Conservation (phyloP, 1,140 invertebrate species). For the Drosophila insularis region DNA sequence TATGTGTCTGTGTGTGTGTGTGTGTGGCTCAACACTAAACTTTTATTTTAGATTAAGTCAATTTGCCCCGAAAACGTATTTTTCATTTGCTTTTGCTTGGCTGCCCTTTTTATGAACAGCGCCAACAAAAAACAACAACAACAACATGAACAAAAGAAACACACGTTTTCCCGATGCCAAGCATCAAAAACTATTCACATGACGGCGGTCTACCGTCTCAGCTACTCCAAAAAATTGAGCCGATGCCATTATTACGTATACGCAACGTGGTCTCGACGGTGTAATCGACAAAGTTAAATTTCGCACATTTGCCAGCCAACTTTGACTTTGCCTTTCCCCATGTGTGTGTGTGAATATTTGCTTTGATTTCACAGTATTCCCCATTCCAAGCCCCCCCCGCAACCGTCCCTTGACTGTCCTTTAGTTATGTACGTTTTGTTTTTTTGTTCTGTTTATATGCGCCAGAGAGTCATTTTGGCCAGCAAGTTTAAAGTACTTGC, state of each 20-base stretch:
- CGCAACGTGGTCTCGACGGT: conserved; percentile 70
- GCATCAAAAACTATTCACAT: conserved; percentile 58
- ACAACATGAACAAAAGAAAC: conserved; percentile 9
- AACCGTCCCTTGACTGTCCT: neutral
- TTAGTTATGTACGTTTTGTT: conserved; percentile 2
- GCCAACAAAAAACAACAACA: neutral
- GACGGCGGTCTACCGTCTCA: neutral
- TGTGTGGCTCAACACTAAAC: conserved; percentile 62
- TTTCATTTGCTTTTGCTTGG: conserved; percentile 65
- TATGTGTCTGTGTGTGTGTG: conserved; percentile 32
- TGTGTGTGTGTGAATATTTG: conserved; percentile 7
- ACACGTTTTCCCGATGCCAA: conserved; percentile 36
- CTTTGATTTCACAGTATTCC: conserved; percentile 1
- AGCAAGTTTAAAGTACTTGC: conserved; percentile 67
- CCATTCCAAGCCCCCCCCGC: neutral
- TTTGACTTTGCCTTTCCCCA: conserved; percentile 7
- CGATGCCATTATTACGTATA: conserved; percentile 60
- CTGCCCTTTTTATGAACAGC: conserved; percentile 72
- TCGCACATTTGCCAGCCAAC: conserved; percentile 57
- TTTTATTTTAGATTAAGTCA: conserved; percentile 81
- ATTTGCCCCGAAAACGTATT: conserved; percentile 70
- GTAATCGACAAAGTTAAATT: conserved; percentile 76
- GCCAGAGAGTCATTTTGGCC: conserved; percentile 45
- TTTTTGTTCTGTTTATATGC: conserved; percentile 23
- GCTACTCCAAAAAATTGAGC: neutral